Conservation (phyloP, 2,888 invertebrate genomes). For the Apotomis turbidana region DNA sequence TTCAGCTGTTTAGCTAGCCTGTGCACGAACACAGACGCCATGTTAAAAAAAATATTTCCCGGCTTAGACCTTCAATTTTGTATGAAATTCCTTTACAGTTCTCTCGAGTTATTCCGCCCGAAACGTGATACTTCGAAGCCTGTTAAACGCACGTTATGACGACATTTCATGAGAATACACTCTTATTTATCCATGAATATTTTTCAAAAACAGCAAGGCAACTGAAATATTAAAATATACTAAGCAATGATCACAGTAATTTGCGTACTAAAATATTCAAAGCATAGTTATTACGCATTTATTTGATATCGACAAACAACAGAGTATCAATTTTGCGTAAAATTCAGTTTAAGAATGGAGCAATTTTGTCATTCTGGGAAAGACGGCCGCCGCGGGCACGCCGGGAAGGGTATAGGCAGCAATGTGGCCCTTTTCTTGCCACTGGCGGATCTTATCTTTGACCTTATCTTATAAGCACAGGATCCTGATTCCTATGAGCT, state of each 20-base stretch:
- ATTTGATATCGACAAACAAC: slow-evolving; percentile 28
- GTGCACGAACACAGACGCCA: no score
- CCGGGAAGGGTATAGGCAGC: slow-evolving; percentile 11
- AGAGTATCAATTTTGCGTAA: slow-evolving; percentile 34
- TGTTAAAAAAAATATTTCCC: no score
- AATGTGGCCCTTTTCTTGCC: background rate
- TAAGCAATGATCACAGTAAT: slow-evolving; percentile 17
- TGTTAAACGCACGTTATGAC: no score
- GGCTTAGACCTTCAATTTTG: no score
- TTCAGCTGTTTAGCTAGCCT: no score
- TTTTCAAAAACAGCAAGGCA: background rate
- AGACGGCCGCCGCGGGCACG: slow-evolving; percentile 6
- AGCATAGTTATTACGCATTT: slow-evolving; percentile 28
- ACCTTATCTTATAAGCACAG: background rate
- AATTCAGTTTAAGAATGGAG: slow-evolving; percentile 39
- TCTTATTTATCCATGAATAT: no score
- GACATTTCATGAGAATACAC: no score
- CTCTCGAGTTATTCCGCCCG: no score
- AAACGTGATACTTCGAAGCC: no score
- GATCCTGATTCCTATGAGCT: background rate
- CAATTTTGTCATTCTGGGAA: slow-evolving; percentile 35
- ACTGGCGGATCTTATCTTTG: background rate
- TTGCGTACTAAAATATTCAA: slow-evolving; percentile 20
- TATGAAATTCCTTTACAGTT: no score
- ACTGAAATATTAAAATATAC: background rate